A percentile compares a stretch with the other conserved stretches of the same genome.
Conservation (phyloP, 2,888 invertebrate genomes). For the Euplexia lucipara region DNA sequence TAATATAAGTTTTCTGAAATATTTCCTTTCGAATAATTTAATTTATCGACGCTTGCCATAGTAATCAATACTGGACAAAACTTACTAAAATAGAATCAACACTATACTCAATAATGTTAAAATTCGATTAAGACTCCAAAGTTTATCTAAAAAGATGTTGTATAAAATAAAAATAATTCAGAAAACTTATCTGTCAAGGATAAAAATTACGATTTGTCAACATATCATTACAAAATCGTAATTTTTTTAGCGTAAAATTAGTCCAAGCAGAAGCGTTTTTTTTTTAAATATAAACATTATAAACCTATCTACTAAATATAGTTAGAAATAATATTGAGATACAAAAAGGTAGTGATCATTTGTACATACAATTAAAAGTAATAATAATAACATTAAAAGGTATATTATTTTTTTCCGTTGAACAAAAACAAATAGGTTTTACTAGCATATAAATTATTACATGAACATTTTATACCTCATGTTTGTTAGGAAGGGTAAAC, state of each 20-base stretch:
- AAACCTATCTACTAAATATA: constrained; percentile 67
- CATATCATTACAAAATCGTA: constrained; percentile 49
- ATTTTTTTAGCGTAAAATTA: constrained; percentile 53
- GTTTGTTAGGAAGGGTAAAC: background rate
- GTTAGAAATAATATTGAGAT: constrained; percentile 67
- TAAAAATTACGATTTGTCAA: constrained; percentile 49
- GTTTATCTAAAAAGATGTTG: background rate
- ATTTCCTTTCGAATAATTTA: constrained; percentile 13
- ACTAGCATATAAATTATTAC: constrained; percentile 50
- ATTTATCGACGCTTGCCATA: background rate
- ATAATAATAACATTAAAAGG: constrained; percentile 44
- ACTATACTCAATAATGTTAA: background rate
- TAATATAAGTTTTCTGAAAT: constrained; percentile 63
- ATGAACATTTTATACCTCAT: background rate
- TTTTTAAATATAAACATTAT: constrained; percentile 53
- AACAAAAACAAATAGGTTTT: constrained; percentile 48
- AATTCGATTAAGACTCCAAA: too few relatives aligned
- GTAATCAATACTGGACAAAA: background rate
- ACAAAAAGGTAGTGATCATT: constrained; percentile 66
- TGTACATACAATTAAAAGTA: constrained; percentile 61
- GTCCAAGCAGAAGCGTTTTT: constrained; percentile 68
- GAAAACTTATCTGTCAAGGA: constrained; percentile 49
- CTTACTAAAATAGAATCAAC: background rate
- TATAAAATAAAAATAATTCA: constrained; percentile 48
- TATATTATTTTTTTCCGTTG: constrained; percentile 29